Base-by-base conservation (phyloP, 2,888 invertebrate species). In the Noctua janthe region DNA sequence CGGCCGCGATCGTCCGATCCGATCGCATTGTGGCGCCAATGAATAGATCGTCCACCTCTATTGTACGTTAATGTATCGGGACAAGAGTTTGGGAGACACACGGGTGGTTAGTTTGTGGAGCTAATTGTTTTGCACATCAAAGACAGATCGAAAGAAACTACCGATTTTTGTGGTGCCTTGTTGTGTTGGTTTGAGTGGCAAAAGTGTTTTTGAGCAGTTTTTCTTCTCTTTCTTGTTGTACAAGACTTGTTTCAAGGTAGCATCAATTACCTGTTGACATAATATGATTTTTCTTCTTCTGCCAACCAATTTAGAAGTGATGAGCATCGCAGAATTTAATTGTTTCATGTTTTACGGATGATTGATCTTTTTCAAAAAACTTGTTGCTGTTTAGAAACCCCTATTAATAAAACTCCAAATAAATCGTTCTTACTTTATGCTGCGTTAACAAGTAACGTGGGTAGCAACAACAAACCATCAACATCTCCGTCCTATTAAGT, bases 1-100 rank as follows among this genome's bases (percentile, higher is more conserved):
- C 88, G 72, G 76, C 78, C 0, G 78, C 78, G 88, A 87, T 89
- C 93, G 92, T 89, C 92, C 90, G 94, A 93, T 92, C 92, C 92
- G 92, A 93, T 91, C 92, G 93, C 92, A 94, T 94, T 94, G 94
- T 94, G 94, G 95, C 94, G 94, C 93, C 96, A 95, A 96, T 96
- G 96, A 96, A 96, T 97, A 97, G 97, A 96, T 94, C 97, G 96
- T 96, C 96, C 95, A 96, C 97, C 96, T 96, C 95, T 96, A 97
- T 97, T 97, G 96, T 97, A 96, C 96, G 97, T 96, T 96, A 97
- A 97, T 97, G 96, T 93, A 94, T 91, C 92, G 92, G 91, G 94
- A 94, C 94, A 92, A 91, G 92, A 92, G 85, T 90, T 87, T 83
- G 88, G 83, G 84, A 67, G 81, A 93, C 92, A 91, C 77, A 94